A percentile compares a stretch with the other conserved stretches of the same genome.
These are phyloP conservation scores for Formicarius rufipectus DNA, from an alignment of 2,113 vertebrate species.

Conservation along the genomic window DNA sequence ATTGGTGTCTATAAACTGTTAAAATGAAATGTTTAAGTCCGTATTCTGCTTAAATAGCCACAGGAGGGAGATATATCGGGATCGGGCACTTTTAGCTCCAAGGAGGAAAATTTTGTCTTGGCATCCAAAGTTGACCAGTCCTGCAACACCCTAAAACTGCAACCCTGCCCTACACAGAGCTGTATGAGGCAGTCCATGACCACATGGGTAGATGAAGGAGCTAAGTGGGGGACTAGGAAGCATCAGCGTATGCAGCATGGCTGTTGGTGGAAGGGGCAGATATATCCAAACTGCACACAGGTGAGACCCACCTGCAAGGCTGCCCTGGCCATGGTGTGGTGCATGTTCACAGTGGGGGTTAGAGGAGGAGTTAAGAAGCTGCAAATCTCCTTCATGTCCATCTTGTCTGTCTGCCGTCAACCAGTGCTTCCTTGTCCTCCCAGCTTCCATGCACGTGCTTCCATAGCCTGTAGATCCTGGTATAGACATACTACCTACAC, in stretches of 20 bases:
- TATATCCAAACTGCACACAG: background rate
- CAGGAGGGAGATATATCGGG: background rate
- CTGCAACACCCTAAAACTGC: background rate
- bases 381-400: background rate
- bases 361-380: background rate
- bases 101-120: background rate
- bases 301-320: no score
- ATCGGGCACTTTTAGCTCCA: background rate
- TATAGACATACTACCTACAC: background rate
- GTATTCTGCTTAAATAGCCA: background rate
- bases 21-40: background rate
- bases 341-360: background rate
- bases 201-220: rapidly evolving
- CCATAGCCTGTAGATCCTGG: background rate
- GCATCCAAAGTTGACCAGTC: background rate
- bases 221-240: background rate
- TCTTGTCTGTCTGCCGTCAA: background rate
- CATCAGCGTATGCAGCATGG: background rate
- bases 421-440: background rate
- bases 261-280: background rate
- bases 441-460: background rate
- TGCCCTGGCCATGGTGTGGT: rapidly evolving
- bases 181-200: background rate
- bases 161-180: background rate
- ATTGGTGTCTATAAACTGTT: background rate